Evolutionary conservation across 30 jellyfish, hydroid and myxozoan species (phyloP).

Genomic region (Aurelia coerulea): DNA sequence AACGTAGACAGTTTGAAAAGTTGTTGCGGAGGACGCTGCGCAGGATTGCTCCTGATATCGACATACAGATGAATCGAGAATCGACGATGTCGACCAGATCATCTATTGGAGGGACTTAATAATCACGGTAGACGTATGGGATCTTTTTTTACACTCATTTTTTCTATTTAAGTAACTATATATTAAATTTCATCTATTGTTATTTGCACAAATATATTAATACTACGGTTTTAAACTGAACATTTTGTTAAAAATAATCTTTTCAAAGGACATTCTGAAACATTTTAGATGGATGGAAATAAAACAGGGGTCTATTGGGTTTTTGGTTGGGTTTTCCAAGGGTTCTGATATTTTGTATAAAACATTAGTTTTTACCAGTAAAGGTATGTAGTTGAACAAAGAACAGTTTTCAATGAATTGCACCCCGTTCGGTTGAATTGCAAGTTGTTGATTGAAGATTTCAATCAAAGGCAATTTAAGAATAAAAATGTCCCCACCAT

Average conservation of each 20-base stretch:
- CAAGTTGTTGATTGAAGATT: too few relatives aligned
- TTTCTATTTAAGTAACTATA: not conserved
- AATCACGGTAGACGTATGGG: not conserved
- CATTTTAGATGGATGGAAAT: too few relatives aligned
- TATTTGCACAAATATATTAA: constrained; percentile 8
- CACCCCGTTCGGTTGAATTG: too few relatives aligned
- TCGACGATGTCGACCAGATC: constrained; percentile 68
- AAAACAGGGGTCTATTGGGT: too few relatives aligned
- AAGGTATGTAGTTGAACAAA: too few relatives aligned
- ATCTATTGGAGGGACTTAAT: constrained; percentile 56
- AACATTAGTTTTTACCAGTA: too few relatives aligned
- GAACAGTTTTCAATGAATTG: too few relatives aligned
- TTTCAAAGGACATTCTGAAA: too few relatives aligned
- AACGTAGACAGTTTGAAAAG: constrained; percentile 88
- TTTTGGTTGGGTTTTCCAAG: too few relatives aligned
- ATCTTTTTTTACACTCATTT: not conserved
- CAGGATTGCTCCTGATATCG: constrained; percentile 84
- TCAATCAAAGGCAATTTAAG: too few relatives aligned
- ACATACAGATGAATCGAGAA: constrained; percentile 50
- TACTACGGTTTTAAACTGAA: constrained; percentile 8
- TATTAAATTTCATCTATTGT: not conserved
- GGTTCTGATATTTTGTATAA: too few relatives aligned
- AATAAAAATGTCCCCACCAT: too few relatives aligned
- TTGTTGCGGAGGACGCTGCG: constrained; percentile 66
- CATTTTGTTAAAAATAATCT: not conserved